phyloP scores from a whole-genome alignment of 1,140 invertebrate species.

The Bombus sibiricus region DNA sequence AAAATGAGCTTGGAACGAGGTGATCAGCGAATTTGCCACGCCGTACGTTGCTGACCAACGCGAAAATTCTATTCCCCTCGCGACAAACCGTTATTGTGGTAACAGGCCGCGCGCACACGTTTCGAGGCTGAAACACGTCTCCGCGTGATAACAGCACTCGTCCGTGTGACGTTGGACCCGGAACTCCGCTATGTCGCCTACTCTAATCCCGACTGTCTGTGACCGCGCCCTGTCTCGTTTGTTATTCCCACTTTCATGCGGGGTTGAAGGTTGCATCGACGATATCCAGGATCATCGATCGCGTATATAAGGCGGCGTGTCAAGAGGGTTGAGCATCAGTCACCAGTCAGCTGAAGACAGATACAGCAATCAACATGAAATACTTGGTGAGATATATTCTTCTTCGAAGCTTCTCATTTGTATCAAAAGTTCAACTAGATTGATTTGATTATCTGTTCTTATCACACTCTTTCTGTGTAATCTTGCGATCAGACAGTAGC shows the following conservation, averaged over 20 bases:
- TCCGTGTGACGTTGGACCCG: constrained; percentile 34
- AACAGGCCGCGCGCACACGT: background rate
- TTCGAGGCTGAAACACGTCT: constrained; percentile 21
- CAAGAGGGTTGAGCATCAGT: constrained; percentile 46
- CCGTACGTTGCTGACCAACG: background rate
- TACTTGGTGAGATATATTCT: constrained; percentile 54
- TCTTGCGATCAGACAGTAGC: background rate
- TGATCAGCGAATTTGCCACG: background rate
- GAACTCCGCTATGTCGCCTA: constrained; percentile 26
- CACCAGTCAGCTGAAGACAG: constrained; percentile 37
- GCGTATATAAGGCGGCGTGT: constrained; percentile 41
- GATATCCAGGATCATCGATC: constrained; percentile 3
- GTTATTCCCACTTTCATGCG: constrained; percentile 43
- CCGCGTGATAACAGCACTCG: constrained; percentile 29
- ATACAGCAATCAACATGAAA: constrained; percentile 60
- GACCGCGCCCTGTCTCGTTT: constrained; percentile 38
- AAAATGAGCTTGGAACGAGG: background rate
- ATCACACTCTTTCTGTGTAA: background rate
- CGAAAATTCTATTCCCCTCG: constrained; percentile 23
- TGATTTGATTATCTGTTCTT: background rate
- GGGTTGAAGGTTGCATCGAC: constrained; percentile 48
- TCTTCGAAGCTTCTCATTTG: background rate
- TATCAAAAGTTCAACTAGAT: background rate
- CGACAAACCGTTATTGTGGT: constrained; percentile 32
- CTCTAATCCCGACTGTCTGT: constrained; percentile 17